Evolutionary conservation across 2,888 invertebrate species (phyloP).

Genomic region (Crepidodera aurea): DNA sequence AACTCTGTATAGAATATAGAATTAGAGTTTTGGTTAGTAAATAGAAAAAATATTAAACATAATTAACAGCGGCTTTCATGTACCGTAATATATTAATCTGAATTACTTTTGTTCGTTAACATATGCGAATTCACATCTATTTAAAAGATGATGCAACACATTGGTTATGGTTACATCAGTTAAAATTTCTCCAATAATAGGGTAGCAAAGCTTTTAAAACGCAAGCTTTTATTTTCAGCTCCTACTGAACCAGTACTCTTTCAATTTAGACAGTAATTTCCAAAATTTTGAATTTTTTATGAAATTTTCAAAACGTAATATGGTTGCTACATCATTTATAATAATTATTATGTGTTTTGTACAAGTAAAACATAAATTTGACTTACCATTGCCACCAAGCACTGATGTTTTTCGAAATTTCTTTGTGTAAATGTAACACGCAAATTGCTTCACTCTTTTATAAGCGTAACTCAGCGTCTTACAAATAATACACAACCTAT

Average conservation of each 20-base stretch:
- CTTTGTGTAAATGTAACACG: slow-evolving; percentile 4
- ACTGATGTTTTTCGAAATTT: slow-evolving; percentile 14
- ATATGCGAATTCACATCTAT: neutral
- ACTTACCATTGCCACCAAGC: slow-evolving; percentile 5
- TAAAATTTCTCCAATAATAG: neutral
- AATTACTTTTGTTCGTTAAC: no score
- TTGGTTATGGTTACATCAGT: slow-evolving; percentile 28
- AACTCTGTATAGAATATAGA: no score
- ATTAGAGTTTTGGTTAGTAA: no score
- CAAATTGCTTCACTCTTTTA: slow-evolving; percentile 8
- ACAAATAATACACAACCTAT: neutral
- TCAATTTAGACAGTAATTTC: neutral
- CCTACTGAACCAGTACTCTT: neutral
- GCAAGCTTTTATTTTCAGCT: neutral
- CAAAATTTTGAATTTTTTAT: neutral
- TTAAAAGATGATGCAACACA: slow-evolving; percentile 34
- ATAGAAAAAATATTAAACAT: no score
- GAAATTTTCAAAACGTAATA: neutral
- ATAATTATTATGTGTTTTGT: neutral
- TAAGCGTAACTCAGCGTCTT: neutral
- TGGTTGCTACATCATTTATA: neutral
- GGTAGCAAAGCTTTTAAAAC: neutral
- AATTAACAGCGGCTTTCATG: no score
- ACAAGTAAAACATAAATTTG: neutral
- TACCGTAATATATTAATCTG: no score